Evolutionary conservation across 2,888 invertebrate genomes (phyloP), one percentile per base, ranked within the genome.

Genomic region (Cheilosia grossa): DNA sequence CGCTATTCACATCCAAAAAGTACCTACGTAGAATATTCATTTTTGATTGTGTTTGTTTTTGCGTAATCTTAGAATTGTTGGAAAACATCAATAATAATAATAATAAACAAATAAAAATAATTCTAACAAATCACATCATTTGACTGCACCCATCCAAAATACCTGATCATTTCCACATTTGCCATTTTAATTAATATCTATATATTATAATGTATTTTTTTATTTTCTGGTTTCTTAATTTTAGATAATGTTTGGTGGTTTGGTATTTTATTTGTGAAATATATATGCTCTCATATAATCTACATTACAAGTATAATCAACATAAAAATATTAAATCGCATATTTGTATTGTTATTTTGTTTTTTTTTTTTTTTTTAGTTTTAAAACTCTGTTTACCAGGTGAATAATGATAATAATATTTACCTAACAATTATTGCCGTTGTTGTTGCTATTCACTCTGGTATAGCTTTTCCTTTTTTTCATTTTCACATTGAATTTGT

Each of bases 221-320:
- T 61, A 19, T 59, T 74, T 70, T 80, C 51, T 74, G 77, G 77
- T 74, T 83, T 80, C 73, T 83, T 79, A 83, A 83, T 83, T 83
- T 83, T 83, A 83, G 83, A 83, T 83, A 83, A 83, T 83, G 83
- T 83, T 70, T 83, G 83, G 83, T 83, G 83, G 83, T 83, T 83
- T 83, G 83, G 83, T 83, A 83, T 80, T 80, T 80, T 83, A 79
- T 83, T 83, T 83, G 82, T 83, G 80, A 83, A 70, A 74, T 70
- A 83, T 67, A 77, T 70, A 79, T 75, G 70, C 70, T 80, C 78
- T 82, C 82, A 83, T 83, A 69, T 70, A 74, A 69, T 74, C 74
- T 69, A 63, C 69, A 79, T 79, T 75, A 69, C 80, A 83, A 80
- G 56, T 79, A 75, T 66, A 74, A 74, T 83, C 53, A 66, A 70